Percentiles rank a stretch among this genome's conserved stretches.
phyloP scores from a whole-genome alignment of 2,797 vertebrate genomes.

The Graptemys geographica region DNA sequence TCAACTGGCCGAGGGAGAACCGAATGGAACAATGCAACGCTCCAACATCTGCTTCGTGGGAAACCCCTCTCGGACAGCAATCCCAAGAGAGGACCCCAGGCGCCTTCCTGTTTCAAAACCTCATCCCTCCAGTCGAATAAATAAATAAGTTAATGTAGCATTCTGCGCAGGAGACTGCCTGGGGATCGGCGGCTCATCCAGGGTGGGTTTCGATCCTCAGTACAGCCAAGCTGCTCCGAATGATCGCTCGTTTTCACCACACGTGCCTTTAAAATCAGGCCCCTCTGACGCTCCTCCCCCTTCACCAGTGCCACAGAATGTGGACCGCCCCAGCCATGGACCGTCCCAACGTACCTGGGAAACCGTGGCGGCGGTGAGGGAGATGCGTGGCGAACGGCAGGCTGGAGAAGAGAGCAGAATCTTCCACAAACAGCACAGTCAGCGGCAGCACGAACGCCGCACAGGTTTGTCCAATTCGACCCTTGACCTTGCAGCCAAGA shows the following conservation, averaged over 20 bases:
- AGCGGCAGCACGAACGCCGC: background rate
- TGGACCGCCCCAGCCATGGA: background rate
- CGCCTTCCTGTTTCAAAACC: background rate
- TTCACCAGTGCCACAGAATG: background rate
- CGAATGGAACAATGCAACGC: background rate
- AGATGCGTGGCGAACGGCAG: fast-evolving
- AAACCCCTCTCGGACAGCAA: background rate
- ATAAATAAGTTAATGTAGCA: constrained; percentile 73
- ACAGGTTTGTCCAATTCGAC: background rate
- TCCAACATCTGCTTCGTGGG: background rate
- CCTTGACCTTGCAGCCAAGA: background rate
- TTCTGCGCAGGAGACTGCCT: background rate
- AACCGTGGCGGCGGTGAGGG: fast-evolving
- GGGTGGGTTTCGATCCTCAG: too few species aligned
- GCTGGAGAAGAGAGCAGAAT: too few species aligned
- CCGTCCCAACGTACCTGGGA: background rate
- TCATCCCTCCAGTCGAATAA: constrained; percentile 21
- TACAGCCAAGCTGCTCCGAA: background rate
- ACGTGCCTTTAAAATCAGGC: background rate
- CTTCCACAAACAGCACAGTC: background rate
- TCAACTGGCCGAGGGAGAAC: background rate
- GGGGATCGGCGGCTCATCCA: background rate
- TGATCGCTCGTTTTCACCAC: background rate
- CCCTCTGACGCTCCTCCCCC: background rate
- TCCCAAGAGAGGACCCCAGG: background rate